phyloP scores from a whole-genome alignment of 2,888 invertebrate genomes.

The Acronicta alni region DNA sequence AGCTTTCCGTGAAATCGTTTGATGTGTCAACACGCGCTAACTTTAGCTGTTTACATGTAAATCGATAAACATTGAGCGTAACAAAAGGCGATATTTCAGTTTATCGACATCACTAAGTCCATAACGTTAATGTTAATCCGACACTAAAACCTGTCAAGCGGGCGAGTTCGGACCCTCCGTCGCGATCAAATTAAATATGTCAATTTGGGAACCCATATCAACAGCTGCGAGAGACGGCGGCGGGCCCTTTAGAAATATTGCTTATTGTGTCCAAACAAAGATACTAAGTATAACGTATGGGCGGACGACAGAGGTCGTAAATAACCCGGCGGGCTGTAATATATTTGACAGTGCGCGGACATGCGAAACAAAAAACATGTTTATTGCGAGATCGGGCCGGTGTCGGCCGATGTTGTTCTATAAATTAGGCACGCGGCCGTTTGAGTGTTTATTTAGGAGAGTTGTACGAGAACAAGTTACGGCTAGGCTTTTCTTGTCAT shows the following conservation, averaged over 20 bases:
- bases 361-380: constrained; percentile 89
- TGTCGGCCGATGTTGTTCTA: constrained; percentile 67
- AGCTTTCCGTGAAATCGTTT: constrained; percentile 74
- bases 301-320: constrained; percentile 88
- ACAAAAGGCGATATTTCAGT: constrained; percentile 69
- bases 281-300: constrained; percentile 90
- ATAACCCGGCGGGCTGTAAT: constrained; percentile 88
- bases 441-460: constrained; percentile 80
- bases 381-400: constrained; percentile 83
- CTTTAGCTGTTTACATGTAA: constrained; percentile 63
- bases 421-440: constrained; percentile 77
- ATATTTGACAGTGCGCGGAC: constrained; percentile 90
- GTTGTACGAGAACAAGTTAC: constrained; percentile 55
- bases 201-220: constrained; percentile 89
- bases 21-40: constrained; percentile 75
- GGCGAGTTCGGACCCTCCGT: constrained; percentile 82
- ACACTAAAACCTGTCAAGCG: constrained; percentile 89
- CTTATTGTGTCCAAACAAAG: constrained; percentile 90
- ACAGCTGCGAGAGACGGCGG: constrained; percentile 88
- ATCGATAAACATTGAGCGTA: constrained; percentile 65
- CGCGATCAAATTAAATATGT: constrained; percentile 89
- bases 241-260: constrained; percentile 89
- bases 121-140: constrained; percentile 82
- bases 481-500: constrained; percentile 50
- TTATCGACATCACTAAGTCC: constrained; percentile 81